Base-by-base conservation (phyloP, 2,113 vertebrate species). In the Microcebus griseorufus region DNA sequence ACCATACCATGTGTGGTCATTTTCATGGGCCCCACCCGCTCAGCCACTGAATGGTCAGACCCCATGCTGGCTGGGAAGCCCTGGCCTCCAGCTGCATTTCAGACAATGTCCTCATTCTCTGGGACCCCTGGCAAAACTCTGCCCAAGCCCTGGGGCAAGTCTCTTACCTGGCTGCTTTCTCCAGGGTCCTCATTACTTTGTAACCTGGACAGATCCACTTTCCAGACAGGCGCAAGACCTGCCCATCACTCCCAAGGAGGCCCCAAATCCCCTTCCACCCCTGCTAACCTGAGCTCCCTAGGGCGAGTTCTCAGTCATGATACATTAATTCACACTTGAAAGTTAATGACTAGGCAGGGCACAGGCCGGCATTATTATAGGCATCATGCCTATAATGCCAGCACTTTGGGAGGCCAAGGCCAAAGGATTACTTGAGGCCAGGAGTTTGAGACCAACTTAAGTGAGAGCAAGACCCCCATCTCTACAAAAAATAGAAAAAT, bases 241-340 rank as follows among this genome's bases (percentile, higher is more conserved):
- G 8, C 3, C 48, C 39, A 60, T 80, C 64, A 55, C 18, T 48
- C 70, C 7, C 18, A 80, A 60, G 53, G 55, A 84, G 39, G 29
- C n/a, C n/a, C 37, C 2, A 67, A 85, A 42, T 25, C 27, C 79
- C 51, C 62, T 83, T 70, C 84, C 34, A 67, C 10, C 45, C 79
- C 37, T 39, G 25, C 8, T 37, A 81, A 39, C 32, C 76, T 58
- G 8, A 81, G 32, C 0, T 90, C 62, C 95, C 45, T 6, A 91
- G 32, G 13, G 32, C 39, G 73, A 83, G 64, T 8, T 58, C 55
- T 96, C 55, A 55, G 12, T 72, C 65, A 39, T 5, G 11, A 88
- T 78, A 51, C 1, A 51, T 17, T 93, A 91, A 90, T 75, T 88
- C 73, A 93, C 27, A 93, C 58, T 79, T 79, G 89, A 94, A 88